A percentile compares a stretch with the other conserved stretches of the same genome.
phyloP scores from a whole-genome alignment of 2,888 invertebrate genomes.

The Acanthosoma haemorrhoidale region DNA sequence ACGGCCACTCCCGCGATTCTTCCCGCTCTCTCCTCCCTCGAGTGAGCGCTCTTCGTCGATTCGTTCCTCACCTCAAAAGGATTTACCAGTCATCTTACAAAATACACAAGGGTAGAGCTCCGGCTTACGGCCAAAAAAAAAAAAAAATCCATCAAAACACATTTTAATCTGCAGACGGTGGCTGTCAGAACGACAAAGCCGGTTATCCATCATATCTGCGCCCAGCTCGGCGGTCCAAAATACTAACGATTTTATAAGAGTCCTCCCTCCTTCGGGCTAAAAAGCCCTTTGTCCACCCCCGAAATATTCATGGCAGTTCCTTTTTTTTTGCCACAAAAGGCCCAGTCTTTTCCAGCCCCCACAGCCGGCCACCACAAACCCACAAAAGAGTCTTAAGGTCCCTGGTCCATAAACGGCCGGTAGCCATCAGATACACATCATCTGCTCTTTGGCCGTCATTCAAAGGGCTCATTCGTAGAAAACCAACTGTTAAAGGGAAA shows the following conservation, averaged over 20 bases:
- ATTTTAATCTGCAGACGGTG: constrained; percentile 8
- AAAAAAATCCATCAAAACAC: constrained; percentile 17
- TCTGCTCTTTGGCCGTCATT: constrained; percentile 20
- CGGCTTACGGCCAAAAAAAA: background rate
- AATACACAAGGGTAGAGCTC: background rate
- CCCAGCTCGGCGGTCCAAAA: background rate
- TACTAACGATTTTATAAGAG: constrained; percentile 26
- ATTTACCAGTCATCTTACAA: constrained; percentile 13
- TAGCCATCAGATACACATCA: constrained; percentile 19
- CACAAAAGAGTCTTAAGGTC: constrained; percentile 15
- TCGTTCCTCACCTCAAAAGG: constrained; percentile 14
- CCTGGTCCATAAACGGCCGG: background rate
- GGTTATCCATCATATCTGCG: constrained; percentile 9
- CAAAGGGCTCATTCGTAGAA: background rate
- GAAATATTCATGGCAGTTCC: constrained; percentile 20
- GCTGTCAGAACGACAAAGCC: background rate
- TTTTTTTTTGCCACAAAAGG: background rate
- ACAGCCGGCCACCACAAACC: background rate
- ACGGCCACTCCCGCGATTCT: background rate
- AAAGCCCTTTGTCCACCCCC: constrained; percentile 14
- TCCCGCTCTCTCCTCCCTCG: background rate
- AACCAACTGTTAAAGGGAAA: constrained; percentile 11
- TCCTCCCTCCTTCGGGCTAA: constrained; percentile 2
- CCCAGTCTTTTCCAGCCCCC: background rate
- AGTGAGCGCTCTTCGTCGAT: background rate